phyloP scores from a whole-genome alignment of 1,140 invertebrate species.

The Diorhabda elongata region DNA sequence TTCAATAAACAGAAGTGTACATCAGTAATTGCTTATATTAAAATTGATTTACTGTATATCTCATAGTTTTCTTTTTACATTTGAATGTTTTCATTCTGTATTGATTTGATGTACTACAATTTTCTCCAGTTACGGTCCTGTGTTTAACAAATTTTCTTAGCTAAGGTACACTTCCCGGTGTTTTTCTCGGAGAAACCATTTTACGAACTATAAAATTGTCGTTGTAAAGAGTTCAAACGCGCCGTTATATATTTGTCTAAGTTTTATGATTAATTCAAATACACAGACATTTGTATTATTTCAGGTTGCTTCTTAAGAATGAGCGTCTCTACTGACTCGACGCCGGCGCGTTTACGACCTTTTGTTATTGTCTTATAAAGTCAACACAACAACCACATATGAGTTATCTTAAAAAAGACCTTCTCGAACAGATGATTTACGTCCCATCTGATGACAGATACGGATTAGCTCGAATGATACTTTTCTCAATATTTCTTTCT shows the following conservation, averaged over 20 bases:
- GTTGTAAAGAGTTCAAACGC: conserved; percentile 42
- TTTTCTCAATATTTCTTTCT: not conserved
- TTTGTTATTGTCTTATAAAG: conserved; percentile 25
- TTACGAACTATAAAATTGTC: conserved; percentile 44
- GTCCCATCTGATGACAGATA: not conserved
- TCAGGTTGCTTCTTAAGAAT: conserved; percentile 42
- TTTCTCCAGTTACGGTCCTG: not conserved
- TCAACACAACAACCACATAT: conserved; percentile 17
- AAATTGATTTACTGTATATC: too few species aligned
- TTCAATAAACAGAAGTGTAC: too few species aligned
- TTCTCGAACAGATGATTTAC: conserved; percentile 2
- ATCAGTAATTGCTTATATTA: too few species aligned
- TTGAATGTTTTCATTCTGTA: too few species aligned
- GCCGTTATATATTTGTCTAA: conserved; percentile 42
- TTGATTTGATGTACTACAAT: too few species aligned
- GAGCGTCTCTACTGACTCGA: conserved; percentile 25
- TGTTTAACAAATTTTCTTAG: not conserved
- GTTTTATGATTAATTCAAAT: conserved; percentile 43
- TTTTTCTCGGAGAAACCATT: conserved; percentile 15
- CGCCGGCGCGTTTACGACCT: conserved; percentile 29
- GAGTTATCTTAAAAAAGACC: conserved; percentile 3
- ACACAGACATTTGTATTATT: conserved; percentile 39
- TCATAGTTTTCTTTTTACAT: too few species aligned
- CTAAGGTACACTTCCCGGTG: not conserved
- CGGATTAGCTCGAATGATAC: not conserved